Evolutionary conservation across 2,888 invertebrate genomes (phyloP), one percentile per base, ranked within the genome.

Genomic region (Elmis aenea): DNA sequence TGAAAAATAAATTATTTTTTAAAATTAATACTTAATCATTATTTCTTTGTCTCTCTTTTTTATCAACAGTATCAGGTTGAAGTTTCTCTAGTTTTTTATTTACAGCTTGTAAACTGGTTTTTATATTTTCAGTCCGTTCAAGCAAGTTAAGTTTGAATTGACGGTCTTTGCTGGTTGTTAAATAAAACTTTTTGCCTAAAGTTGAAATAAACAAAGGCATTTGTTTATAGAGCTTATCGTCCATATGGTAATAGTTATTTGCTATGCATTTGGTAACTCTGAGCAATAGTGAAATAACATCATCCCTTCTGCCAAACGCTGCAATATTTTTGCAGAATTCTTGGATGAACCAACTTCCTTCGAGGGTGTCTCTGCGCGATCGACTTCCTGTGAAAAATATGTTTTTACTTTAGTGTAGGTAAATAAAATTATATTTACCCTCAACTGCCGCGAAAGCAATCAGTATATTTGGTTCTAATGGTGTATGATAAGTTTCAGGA

Each of bases 301-400:
- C 65, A 23, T 64, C 62, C 23, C 60, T 42, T 40, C 58, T 48
- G 1, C 64, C 64, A 36, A 59, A 62, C 2, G 51, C 35, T 2
- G 47, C 32, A 30, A 66, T 52, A 39, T 59, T 62, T 38, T 50
- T 58, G 45, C 64, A 64, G 10, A 66, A 28, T 40, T 66, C 66
- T 32, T 64, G 64, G 26, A 66, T 62, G 32, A 65, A 62, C 66
- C 66, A 66, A 1, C 61, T 54, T 1, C 67, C 66, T 1, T 49
- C 49, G 2, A 23, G 10, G 4, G 23, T 18, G 20, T 42, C 16
- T 3, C 51, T 27, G 10, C 36, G 42, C 2, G 46, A 45, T 6
- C 5, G 5, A 8, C 8, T 18, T 5, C 18, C 18, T 18, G n/a
- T n/a, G n/a, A n/a, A n/a, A n/a, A n/a, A n/a, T n/a, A n/a, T n/a